Percentiles rank a stretch among this genome's conserved stretches.
Evolutionary conservation across 2,797 vertebrate genomes (phyloP).

Genomic region (Pagetopsis macropterus): DNA sequence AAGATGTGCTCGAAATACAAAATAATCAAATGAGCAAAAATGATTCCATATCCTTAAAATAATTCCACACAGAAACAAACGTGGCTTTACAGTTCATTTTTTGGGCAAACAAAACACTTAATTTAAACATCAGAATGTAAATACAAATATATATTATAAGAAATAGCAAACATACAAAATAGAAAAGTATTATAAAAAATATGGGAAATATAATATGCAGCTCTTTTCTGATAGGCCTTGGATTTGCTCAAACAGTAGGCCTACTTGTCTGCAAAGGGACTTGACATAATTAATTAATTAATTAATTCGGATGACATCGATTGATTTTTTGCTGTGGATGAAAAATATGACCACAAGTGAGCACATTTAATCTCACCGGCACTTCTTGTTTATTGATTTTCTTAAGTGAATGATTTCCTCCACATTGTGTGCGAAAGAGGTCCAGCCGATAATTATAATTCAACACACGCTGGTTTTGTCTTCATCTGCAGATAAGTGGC

Average conservation of each 20-base stretch:
- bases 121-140: too few relatives aligned
- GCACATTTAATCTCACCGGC: background rate
- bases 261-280: background rate
- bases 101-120: background rate
- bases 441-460: conserved; percentile 14
- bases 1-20: background rate
- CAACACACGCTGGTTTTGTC: conserved; percentile 8
- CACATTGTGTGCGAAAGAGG: conserved; percentile 10
- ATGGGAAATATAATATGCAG: background rate
- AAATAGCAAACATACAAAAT: too few relatives aligned
- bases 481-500: conserved; percentile 17
- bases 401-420: conserved; percentile 3
- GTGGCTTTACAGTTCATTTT: background rate
- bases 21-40: too few relatives aligned
- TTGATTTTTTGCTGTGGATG: conserved; percentile 21
- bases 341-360: background rate
- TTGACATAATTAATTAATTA: background rate
- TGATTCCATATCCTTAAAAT: background rate
- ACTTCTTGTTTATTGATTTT: background rate
- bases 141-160: too few relatives aligned
- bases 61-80: background rate
- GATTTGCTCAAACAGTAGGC: background rate
- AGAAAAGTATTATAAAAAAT: background rate
- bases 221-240: background rate
- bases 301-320: conserved; percentile 6